Percentiles rank a stretch among this genome's conserved stretches.
phyloP scores from a whole-genome alignment of 2,113 vertebrate genomes.

The Oryzias curvinotus region DNA sequence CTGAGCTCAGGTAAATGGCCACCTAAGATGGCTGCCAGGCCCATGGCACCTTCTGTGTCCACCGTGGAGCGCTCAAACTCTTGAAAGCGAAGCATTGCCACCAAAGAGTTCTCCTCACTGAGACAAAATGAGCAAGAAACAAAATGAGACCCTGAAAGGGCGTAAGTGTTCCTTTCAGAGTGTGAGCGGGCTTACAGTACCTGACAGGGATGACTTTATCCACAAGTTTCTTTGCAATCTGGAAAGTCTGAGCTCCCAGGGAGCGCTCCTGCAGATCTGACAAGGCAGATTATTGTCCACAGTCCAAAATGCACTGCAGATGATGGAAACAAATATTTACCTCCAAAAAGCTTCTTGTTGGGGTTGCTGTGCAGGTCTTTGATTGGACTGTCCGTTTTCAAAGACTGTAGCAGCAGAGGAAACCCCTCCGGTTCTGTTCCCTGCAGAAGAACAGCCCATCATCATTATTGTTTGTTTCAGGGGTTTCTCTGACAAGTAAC shows the following conservation, averaged over 20 bases:
- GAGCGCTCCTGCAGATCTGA: conserved; percentile 83
- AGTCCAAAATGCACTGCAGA: neutral
- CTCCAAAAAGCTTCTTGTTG: conserved; percentile 84
- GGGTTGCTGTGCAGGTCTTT: conserved; percentile 75
- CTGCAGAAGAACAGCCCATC: conserved; percentile 64
- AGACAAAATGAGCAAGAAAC: neutral
- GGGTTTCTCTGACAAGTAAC: no score
- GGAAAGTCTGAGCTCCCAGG: conserved; percentile 81
- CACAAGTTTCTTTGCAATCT: conserved; percentile 83
- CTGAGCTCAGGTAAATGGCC: conserved; percentile 84
- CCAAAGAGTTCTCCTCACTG: conserved; percentile 84
- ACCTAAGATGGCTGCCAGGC: conserved; percentile 83
- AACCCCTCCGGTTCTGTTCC: conserved; percentile 86
- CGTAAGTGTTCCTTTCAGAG: neutral
- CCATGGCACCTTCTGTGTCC: conserved; percentile 87
- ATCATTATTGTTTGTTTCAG: neutral
- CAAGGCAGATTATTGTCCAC: conserved; percentile 14
- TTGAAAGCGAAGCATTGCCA: conserved; percentile 87
- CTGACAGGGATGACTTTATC: conserved; percentile 87
- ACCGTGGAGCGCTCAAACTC: conserved; percentile 85
- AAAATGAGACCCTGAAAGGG: neutral
- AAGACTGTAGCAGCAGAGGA: conserved; percentile 81
- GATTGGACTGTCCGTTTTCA: conserved; percentile 77
- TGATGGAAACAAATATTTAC: conserved; percentile 56
- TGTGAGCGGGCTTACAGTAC: conserved; percentile 59